phyloP scores from a whole-genome alignment of 1,140 invertebrate species.

The Delia radicum region DNA sequence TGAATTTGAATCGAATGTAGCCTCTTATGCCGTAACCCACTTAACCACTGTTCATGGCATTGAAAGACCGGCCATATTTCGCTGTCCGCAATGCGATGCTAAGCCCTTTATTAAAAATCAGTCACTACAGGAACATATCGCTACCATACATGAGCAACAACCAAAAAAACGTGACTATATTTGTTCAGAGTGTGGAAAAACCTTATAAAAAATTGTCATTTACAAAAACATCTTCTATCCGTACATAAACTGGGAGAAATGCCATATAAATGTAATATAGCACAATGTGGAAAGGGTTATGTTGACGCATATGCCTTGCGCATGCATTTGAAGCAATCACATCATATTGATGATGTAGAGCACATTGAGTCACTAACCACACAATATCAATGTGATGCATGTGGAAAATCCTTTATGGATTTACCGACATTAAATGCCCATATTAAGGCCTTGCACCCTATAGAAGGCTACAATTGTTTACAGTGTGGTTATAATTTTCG shows the following conservation, averaged over 20 bases:
- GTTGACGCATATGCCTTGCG: not conserved
- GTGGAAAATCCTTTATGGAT: not conserved
- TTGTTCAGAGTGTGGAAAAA: not conserved
- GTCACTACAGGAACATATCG: not conserved
- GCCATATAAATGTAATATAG: not conserved
- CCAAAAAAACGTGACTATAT: not conserved
- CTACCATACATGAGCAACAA: not conserved
- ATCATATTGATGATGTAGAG: not conserved
- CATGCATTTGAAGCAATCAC: constrained; percentile 10
- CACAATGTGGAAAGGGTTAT: not conserved
- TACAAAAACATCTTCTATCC: constrained; percentile 1
- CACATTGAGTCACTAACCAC: not conserved
- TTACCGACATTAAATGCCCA: not conserved
- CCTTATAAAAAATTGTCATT: constrained; percentile 1
- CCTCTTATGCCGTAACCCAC: constrained; percentile 1
- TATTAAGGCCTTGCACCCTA: not conserved
- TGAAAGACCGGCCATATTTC: not conserved
- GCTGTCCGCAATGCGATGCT: not conserved
- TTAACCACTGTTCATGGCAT: not conserved
- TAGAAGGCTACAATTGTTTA: not conserved
- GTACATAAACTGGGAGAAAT: not conserved
- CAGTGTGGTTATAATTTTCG: not conserved
- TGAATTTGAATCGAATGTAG: constrained; percentile 13
- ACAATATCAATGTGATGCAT: not conserved
- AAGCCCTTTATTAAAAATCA: constrained; percentile 10